Evolutionary conservation across 2,113 vertebrate genomes (phyloP), one percentile per base, ranked within the genome.

Genomic region (Herpetotheres cachinnans): DNA sequence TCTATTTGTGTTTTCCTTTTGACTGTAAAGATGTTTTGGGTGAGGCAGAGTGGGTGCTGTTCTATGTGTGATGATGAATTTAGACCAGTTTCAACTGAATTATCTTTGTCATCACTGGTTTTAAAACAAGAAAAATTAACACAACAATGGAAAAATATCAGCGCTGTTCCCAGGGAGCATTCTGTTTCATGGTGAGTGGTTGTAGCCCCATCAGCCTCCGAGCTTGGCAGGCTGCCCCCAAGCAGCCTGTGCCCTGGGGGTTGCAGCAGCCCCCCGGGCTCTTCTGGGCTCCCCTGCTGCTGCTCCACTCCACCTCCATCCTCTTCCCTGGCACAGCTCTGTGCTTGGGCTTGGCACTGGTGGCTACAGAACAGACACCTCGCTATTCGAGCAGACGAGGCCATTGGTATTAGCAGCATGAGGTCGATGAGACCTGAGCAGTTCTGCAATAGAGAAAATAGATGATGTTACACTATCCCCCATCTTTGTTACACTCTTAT

Each of bases 231-330:
- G 34, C 40, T 90, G n/a, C 38, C 24, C n/a, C 65, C 2, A 2
- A 24, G 25, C 46, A 78, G 27, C 30, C 36, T 5, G 0, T 86
- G 67, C 36, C n/a, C 58, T 17, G 34, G 38, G 38, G 80, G 46
- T 40, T 46, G 59, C 55, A 78, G 54, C 70, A 87, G 61, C 25
- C 36, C 73, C 47, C 21, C 0, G 2, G 56, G 52, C 38, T 84
- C 6, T 56, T 63, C 72, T 76, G 84, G 52, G 42, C 71, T 95
- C 13, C 44, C 19, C 10, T 1, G 2, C 3, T 40, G 46, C 44
- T 4, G 0, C 66, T 26, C 12, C 0, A 5, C 24, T 29, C 56
- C 62, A 24, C 0, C 0, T 1, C 5, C 6, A 5, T 20, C 22
- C 50, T 67, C 25, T 52, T 80, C 79, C n/a, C 32, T 59, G 55